Conservation (phyloP, 1,140 invertebrate species). For the Frieseomelitta varia region DNA sequence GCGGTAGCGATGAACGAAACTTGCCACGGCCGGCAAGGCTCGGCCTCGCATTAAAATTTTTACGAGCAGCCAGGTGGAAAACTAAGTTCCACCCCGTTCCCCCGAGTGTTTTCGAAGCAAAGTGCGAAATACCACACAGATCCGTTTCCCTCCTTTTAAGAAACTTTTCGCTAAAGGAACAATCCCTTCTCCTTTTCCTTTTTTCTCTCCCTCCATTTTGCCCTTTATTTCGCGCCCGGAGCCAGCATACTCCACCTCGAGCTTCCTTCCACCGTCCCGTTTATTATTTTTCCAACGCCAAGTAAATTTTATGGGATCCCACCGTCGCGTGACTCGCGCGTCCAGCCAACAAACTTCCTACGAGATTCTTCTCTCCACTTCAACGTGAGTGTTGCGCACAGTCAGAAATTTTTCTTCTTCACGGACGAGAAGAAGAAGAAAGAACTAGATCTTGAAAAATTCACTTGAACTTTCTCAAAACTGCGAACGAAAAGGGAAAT, state of each 20-base stretch:
- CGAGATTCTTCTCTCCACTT: not conserved
- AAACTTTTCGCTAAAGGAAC: not conserved
- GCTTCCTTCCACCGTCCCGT: not conserved
- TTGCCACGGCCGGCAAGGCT: not conserved
- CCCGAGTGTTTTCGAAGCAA: not conserved
- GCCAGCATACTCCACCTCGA: not conserved
- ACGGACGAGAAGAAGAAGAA: too few relatives aligned
- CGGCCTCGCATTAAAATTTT: conserved; percentile 23
- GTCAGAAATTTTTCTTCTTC: too few relatives aligned
- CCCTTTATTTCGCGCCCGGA: not conserved
- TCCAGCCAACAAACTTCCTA: not conserved
- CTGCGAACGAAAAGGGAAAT: too few relatives aligned
- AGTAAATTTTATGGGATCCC: not conserved
- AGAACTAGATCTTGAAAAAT: too few relatives aligned
- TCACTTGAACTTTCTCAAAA: too few relatives aligned
- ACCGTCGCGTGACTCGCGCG: not conserved
- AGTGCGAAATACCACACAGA: conserved; percentile 16
- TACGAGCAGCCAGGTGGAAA: conserved; percentile 12
- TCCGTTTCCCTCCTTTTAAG: not conserved
- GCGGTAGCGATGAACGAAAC: not conserved
- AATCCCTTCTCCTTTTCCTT: not conserved
- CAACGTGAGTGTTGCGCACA: not conserved
- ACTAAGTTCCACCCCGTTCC: conserved; percentile 7
- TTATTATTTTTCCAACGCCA: conserved; percentile 10
- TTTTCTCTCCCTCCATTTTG: not conserved